phyloP scores from a whole-genome alignment of 2,797 vertebrate species.

The Gastrophryne carolinensis region DNA sequence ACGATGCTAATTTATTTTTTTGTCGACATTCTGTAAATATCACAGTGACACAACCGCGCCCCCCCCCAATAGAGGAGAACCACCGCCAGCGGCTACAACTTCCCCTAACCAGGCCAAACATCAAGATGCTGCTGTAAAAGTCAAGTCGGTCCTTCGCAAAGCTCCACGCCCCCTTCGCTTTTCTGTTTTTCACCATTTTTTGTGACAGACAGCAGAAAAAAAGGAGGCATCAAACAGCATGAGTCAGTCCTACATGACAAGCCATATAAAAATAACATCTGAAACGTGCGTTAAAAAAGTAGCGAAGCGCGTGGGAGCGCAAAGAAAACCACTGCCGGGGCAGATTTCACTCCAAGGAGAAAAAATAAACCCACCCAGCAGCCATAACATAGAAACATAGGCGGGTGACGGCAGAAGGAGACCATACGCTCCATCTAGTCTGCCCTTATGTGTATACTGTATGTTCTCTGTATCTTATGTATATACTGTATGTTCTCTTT shows the following conservation, averaged over 20 bases:
- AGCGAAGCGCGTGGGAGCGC: neutral
- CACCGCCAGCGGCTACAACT: neutral
- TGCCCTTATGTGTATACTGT: too few relatives aligned
- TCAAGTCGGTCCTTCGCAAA: neutral
- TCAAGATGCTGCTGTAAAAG: neutral
- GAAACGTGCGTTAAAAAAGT: neutral
- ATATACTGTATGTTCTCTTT: too few relatives aligned
- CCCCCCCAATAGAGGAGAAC: neutral
- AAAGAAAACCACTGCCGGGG: neutral
- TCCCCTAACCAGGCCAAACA: neutral
- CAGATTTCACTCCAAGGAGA: neutral
- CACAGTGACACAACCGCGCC: neutral
- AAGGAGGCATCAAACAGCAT: neutral
- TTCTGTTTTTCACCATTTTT: neutral
- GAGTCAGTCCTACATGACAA: neutral
- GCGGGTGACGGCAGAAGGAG: too few relatives aligned
- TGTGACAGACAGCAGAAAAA: conserved; percentile 1
- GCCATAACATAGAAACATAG: too few relatives aligned
- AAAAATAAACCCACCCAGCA: too few relatives aligned
- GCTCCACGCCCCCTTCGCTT: neutral
- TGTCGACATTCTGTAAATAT: neutral
- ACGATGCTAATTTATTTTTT: neutral
- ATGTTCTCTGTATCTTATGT: too few relatives aligned
- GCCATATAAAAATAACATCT: neutral
- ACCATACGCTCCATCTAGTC: too few relatives aligned